Evolutionary conservation across 2,113 vertebrate species (phyloP).

Genomic region (Notarius lentiginosus): DNA sequence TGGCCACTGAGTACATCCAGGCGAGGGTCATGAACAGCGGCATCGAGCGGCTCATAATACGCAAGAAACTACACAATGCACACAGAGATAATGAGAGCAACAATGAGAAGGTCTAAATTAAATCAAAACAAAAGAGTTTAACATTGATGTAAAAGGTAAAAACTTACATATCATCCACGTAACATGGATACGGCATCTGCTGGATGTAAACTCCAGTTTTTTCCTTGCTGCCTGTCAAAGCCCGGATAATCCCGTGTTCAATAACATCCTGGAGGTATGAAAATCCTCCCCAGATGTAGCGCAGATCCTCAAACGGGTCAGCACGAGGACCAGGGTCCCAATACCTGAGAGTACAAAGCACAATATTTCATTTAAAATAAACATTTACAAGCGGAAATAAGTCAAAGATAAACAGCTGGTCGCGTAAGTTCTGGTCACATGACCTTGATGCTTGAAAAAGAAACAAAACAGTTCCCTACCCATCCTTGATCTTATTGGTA

Average conservation of each 20-base stretch:
- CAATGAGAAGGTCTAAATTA: neutral
- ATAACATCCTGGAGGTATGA: slow-evolving; percentile 93
- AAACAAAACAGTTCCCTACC: slow-evolving; percentile 65
- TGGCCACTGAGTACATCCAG: slow-evolving; percentile 98
- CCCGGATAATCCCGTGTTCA: slow-evolving; percentile 91
- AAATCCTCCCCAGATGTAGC: slow-evolving; percentile 96
- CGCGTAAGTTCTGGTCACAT: neutral
- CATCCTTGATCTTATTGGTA: slow-evolving; percentile 97
- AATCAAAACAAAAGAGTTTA: neutral
- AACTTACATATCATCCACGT: slow-evolving; percentile 91
- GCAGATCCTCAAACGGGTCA: slow-evolving; percentile 96
- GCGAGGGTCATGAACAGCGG: slow-evolving; percentile 97
- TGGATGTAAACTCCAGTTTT: slow-evolving; percentile 91
- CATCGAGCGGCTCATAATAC: slow-evolving; percentile 95
- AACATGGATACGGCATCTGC: slow-evolving; percentile 98
- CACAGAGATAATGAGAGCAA: neutral
- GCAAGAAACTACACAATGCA: slow-evolving; percentile 80
- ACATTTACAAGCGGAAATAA: neutral
- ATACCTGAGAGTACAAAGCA: slow-evolving; percentile 73
- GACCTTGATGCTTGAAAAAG: neutral
- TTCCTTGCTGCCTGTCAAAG: slow-evolving; percentile 84
- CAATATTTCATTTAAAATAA: neutral
- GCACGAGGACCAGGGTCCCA: slow-evolving; percentile 98
- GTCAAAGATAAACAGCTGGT: neutral
- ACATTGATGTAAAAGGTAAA: neutral